These are phyloP conservation scores for Electrophaes corylata DNA, from an alignment of 2,888 invertebrate species.

Conservation along the genomic window DNA sequence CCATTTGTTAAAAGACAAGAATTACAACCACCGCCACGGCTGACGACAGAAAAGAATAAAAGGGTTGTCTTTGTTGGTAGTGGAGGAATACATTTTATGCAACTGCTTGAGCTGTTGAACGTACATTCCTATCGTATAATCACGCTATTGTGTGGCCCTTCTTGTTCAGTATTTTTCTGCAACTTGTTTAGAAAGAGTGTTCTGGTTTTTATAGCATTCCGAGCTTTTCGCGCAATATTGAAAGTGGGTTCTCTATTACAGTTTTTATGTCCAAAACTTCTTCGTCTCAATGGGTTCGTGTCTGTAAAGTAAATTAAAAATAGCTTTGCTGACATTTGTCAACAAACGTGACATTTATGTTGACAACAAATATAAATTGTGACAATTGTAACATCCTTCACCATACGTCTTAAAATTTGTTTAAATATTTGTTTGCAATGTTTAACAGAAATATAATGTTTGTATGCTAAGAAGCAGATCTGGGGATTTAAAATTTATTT, in stretches of 20 bases:
- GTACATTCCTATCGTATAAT: slow-evolving; percentile 62
- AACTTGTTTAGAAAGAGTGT: slow-evolving; percentile 42
- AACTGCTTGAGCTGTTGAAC: slow-evolving; percentile 56
- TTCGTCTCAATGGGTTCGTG: slow-evolving; percentile 4
- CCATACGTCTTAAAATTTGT: too few species aligned
- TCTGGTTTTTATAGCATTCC: slow-evolving; percentile 47
- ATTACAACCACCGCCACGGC: slow-evolving; percentile 66
- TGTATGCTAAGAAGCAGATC: too few species aligned
- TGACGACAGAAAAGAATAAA: slow-evolving; percentile 75
- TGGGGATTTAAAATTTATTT: too few species aligned
- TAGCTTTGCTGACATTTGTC: too few species aligned
- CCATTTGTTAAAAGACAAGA: slow-evolving; percentile 79
- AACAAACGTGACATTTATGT: too few species aligned
- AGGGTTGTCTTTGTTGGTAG: slow-evolving; percentile 71
- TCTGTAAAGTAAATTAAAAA: background rate
- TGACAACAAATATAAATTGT: too few species aligned
- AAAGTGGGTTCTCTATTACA: slow-evolving; percentile 24
- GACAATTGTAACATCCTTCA: too few species aligned
- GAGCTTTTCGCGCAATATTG: slow-evolving; percentile 36
- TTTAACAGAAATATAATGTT: too few species aligned
- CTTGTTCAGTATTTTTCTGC: slow-evolving; percentile 48
- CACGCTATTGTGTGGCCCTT: slow-evolving; percentile 56
- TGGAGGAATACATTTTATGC: slow-evolving; percentile 73
- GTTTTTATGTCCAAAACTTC: slow-evolving; percentile 12
- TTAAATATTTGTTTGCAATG: too few species aligned